Evolutionary conservation across 2,888 invertebrate genomes (phyloP).

Genomic region (Erebia aethiops): DNA sequence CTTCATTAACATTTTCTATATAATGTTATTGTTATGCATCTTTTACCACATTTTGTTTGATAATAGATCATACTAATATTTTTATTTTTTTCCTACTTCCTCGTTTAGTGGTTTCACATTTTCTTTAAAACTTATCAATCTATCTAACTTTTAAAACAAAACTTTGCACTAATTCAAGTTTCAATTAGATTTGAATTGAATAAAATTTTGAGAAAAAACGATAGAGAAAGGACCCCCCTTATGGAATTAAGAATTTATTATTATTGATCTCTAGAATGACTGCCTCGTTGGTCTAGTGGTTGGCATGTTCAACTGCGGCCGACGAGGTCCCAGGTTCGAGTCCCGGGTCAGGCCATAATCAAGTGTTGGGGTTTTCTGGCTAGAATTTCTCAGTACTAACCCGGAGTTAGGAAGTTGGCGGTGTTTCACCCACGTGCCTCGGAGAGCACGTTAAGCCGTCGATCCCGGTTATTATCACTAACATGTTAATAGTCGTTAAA

Average conservation of each 20-base stretch:
- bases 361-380: too few relatives aligned
- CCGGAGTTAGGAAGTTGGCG: too few relatives aligned
- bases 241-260: not conserved
- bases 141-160: not conserved
- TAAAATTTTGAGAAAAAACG: not conserved
- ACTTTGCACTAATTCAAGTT: not conserved
- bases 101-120: not conserved
- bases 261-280: not conserved
- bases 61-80: not conserved
- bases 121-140: not conserved
- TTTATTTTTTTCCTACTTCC: not conserved
- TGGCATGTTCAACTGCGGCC: too few relatives aligned
- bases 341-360: too few relatives aligned
- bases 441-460: too few relatives aligned
- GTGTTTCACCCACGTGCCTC: too few relatives aligned
- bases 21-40: constrained; percentile 9
- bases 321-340: too few relatives aligned
- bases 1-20: not conserved
- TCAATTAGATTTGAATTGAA: not conserved
- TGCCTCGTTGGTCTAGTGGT: too few relatives aligned
- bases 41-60: not conserved
- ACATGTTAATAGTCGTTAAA: too few relatives aligned
- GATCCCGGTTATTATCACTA: too few relatives aligned
- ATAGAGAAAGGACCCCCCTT: not conserved
- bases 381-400: too few relatives aligned